These are phyloP conservation scores for Linurgus olivaceus DNA, from an alignment of 2,797 vertebrate species.

Conservation along the genomic window DNA sequence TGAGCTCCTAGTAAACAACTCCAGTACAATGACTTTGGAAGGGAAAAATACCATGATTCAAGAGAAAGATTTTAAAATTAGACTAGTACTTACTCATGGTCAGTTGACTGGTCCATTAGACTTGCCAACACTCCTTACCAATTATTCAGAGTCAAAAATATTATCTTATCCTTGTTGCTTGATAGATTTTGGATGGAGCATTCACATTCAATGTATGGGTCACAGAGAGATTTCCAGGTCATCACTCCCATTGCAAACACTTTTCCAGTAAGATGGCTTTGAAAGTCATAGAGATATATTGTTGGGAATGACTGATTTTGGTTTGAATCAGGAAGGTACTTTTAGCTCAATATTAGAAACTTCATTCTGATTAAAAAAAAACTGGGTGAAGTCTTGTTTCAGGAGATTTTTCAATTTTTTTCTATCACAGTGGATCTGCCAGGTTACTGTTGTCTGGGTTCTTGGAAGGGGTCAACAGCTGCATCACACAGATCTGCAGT, in stretches of 20 bases:
- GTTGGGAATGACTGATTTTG: not conserved
- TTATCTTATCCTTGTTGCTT: not conserved
- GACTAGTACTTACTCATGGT: not conserved
- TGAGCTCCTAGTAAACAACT: slow-evolving; percentile 9
- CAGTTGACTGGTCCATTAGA: not conserved
- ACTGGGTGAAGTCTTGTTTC: not conserved
- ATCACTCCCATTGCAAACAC: not conserved
- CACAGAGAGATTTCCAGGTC: not conserved
- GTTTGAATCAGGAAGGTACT: not conserved
- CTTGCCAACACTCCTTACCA: not conserved
- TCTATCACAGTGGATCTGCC: not conserved
- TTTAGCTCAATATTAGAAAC: not conserved
- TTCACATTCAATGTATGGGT: not conserved
- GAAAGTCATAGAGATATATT: not conserved
- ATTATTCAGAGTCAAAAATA: not conserved
- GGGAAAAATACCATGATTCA: not conserved
- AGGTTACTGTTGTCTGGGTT: not conserved
- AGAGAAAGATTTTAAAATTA: not conserved
- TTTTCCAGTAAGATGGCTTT: not conserved
- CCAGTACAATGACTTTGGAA: not conserved
- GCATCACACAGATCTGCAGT: not conserved
- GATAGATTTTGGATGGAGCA: not conserved
- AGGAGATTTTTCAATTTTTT: not conserved
- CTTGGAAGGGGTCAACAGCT: not conserved
- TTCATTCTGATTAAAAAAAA: not conserved